Evolutionary conservation across 37 sponge, comb jelly and placozoan genomes (phyloP), one percentile per base, ranked within the genome.

Genomic region (Corticium candelabrum): DNA sequence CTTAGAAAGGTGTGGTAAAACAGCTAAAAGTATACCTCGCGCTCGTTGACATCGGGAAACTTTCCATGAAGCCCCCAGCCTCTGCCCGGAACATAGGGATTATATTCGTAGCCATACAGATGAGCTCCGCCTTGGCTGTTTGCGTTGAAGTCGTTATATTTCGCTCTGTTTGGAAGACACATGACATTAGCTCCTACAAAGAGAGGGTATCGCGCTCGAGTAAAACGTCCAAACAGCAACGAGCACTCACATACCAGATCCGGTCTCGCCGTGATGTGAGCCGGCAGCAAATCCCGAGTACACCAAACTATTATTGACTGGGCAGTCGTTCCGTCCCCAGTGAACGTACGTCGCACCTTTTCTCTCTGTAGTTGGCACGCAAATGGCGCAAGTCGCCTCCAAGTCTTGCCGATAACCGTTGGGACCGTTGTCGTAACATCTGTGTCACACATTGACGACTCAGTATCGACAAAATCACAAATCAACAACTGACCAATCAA

Each of bases 381-480:
- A 50, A 50, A 50, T 21, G 62, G 62, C 21, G 62, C 62, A 50
- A 50, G 62, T 50, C 62, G 21, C 11, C 21, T 50, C 62, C 62
- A 11, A 50, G 21, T 50, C 21, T 11, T 21, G 15, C 21, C 62
- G 62, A 50, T 50, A 50, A 21, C 62, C 62, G 21, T 21, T 21
- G 15, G 62, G 62, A 11, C 11, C 15, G 21, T 50, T 50, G 62
- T 21, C 21, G 62, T 1, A 2, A 39, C 1, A 29, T 3, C 75
- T 35, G 37, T 74, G 37, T 1, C 37, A 35, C 2, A 29, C 39
- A 3, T 3, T 39, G 29, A 74, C 3, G 3, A 37, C 86, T 86
- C 39, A 86, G 82, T 39, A 78, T 79, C 41, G 73, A 74, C 78
- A 86, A 75, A 3, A 78, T 32, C 68, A 86, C n/a, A n/a, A n/a